A percentile compares a stretch with the other conserved stretches of the same genome.
These are phyloP conservation scores for Troides oblongomaculatus DNA, from an alignment of 2,888 invertebrate species.

Conservation along the genomic window DNA sequence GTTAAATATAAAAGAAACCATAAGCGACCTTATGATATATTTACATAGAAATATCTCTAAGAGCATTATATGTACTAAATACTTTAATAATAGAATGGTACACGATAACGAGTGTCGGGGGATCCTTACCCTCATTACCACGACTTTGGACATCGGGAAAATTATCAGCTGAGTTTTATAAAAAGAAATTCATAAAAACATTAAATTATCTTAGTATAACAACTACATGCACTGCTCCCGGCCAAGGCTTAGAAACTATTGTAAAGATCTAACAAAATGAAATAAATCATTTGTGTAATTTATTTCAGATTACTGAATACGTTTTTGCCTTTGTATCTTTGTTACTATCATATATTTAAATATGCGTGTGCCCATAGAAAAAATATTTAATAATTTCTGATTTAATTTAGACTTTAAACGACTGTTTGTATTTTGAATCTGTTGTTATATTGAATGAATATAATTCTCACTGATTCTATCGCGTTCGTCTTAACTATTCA, in stretches of 20 bases:
- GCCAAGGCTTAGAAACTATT: slow-evolving; percentile 8
- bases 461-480: neutral
- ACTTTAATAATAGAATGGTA: slow-evolving; percentile 44
- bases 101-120: slow-evolving; percentile 71
- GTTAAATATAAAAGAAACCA: neutral
- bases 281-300: too few species aligned
- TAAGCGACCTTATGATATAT: neutral
- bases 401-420: too few species aligned
- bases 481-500: too few species aligned
- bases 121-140: slow-evolving; percentile 73
- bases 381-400: too few species aligned
- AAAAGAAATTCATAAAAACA: neutral
- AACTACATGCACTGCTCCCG: slow-evolving; percentile 29
- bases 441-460: neutral
- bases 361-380: too few species aligned
- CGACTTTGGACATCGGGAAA: slow-evolving; percentile 76
- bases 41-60: slow-evolving; percentile 3
- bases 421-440: too few species aligned
- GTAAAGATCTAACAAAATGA: neutral
- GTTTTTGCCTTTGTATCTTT: too few species aligned
- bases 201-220: neutral
- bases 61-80: slow-evolving; percentile 7
- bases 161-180: slow-evolving; percentile 56
- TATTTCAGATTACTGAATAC: too few species aligned
- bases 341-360: too few species aligned